These are phyloP conservation scores for Nezara viridula DNA, from an alignment of 2,888 invertebrate species.

Conservation along the genomic window DNA sequence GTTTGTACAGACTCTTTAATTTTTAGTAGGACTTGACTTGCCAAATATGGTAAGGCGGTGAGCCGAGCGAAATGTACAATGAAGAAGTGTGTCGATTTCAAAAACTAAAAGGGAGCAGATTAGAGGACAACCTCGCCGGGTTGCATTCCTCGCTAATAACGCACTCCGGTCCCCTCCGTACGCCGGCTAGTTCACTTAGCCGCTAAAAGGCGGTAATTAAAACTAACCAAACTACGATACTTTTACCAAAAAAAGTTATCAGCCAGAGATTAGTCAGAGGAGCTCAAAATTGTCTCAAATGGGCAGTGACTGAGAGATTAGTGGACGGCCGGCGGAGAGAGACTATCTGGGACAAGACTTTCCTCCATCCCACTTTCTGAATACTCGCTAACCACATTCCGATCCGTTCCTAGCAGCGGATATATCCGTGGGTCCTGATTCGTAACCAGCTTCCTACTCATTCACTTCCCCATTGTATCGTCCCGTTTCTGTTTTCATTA, in stretches of 20 bases:
- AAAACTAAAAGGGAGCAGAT: constrained; percentile 11
- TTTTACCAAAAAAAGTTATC: constrained; percentile 14
- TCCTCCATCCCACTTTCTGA: constrained; percentile 44
- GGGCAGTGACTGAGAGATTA: not conserved
- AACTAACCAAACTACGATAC: not conserved
- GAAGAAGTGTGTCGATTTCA: constrained; percentile 18
- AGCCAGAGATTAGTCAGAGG: not conserved
- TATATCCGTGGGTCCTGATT: constrained; percentile 8
- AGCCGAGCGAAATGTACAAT: not conserved
- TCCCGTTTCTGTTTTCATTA: not conserved
- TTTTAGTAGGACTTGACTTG: not conserved
- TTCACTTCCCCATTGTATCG: not conserved
- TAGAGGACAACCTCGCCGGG: not conserved
- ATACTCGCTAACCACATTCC: constrained; percentile 44
- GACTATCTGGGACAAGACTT: not conserved
- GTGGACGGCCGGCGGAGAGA: not conserved
- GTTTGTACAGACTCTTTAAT: not conserved
- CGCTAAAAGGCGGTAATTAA: not conserved
- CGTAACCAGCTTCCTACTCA: not conserved
- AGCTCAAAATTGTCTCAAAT: not conserved
- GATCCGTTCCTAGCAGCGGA: not conserved
- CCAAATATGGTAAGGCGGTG: not conserved
- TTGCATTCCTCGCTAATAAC: constrained; percentile 4
- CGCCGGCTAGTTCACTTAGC: not conserved
- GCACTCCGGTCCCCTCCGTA: not conserved